Evolutionary conservation across 2,888 invertebrate species (phyloP), one percentile per base, ranked within the genome.

Genomic region (Liodrosophila aerea): DNA sequence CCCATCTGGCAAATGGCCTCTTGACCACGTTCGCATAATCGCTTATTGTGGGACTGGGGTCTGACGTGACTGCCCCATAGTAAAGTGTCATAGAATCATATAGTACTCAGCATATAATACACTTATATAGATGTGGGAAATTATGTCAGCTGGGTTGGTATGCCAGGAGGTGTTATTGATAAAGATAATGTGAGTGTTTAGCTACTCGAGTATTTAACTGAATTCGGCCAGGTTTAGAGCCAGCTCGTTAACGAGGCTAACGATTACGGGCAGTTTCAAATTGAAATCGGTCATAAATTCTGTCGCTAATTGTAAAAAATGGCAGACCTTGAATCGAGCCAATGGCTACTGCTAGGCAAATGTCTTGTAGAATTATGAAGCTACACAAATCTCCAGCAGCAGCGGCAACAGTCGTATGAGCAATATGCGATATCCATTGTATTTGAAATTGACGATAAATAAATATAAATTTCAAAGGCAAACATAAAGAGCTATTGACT

Each of bases 401-500:
- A 53, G 18, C 50, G 40, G 16, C 37, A 58, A 7, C 53, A 47
- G 7, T 31, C 49, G 5, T 54, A 57, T 27, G 43, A 60, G 58
- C 52, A 51, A 47, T 43, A 46, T 58, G 45, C 58, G 40, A 65
- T 66, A 56, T 49, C 64, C 68, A 70, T 73, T 73, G 66, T 73
- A 50, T 70, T 70, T 73, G 63, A 64, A 64, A 74, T 62, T 62
- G 50, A 70, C 66, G 58, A 83, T 80, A 81, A 80, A 83, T 80
- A 80, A 81, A 81, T 77, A 81, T 82, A 81, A 82, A 82, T 81
- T 82, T 80, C 75, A 82, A 77, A 71, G 74, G 78, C 78, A 82
- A 81, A 77, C 82, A 82, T 77, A 82, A 81, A 82, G 83, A 82
- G 81, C 81, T 83, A 81, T 83, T 81, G 81, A 83, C 80, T 81